Evolutionary conservation across 2,113 vertebrate species (phyloP), one percentile per base, ranked within the genome.

Genomic region (Notarius lentiginosus): DNA sequence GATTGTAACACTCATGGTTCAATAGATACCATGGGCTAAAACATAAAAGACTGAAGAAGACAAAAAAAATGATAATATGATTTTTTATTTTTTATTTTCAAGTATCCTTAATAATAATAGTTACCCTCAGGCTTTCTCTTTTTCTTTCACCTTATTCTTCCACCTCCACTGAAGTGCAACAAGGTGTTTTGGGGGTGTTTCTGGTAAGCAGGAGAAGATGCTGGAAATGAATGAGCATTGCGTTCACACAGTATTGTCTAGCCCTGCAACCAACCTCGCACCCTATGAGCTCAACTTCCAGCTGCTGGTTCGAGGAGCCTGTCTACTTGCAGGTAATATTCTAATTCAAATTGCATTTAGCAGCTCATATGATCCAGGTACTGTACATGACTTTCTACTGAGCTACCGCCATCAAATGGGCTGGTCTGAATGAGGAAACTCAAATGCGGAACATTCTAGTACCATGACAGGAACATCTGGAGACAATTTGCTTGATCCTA

Each of bases 241-340:
- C 82, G 4, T 12, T 80, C 90, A 96, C 9, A 92, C 96, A 1
- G 76, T 99, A 90, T 97, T 99, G 90, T 95, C 93, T 34, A 95
- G 95, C 89, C 95, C 90, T 63, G 96, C 97, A 82, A 95, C 92
- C 89, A 99, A 96, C 90, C 96, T 96, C 79, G 94, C 96, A 82
- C 97, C 96, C 0, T 99, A 99, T 0, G 96, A 98, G 63, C 96
- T 99, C 87, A 91, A 93, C 94, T 99, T 99, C 0, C 97, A 98
- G 94, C 96, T 99, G 93, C 94, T 99, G 93, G 98, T 99, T 91
- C 96, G 97, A 88, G 97, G 97, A 18, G 97, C 98, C 7, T 99
- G 98, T 90, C 95, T 99, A 72, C 93, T 99, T 70, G 98, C 98
- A 90, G 98, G 98, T 99, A 95, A 55, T 3, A 5, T 73, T 65